These are phyloP conservation scores for Phytoseiulus persimilis DNA, from an alignment of 2,888 invertebrate species.

Conservation along the genomic window DNA sequence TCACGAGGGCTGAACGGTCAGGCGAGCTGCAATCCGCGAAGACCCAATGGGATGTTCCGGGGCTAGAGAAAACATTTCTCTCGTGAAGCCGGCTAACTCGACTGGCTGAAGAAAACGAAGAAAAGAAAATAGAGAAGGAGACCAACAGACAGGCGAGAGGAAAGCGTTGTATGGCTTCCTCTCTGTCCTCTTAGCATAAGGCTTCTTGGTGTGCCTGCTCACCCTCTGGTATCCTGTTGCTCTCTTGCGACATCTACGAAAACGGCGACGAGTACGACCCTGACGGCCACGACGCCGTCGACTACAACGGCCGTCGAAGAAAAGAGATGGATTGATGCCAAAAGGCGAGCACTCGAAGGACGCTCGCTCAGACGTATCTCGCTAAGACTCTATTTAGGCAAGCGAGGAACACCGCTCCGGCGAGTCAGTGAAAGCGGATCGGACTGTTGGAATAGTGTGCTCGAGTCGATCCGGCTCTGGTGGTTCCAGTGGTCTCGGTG, in stretches of 20 bases:
- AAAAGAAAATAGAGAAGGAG: background rate
- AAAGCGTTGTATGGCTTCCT: background rate
- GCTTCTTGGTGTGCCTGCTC: background rate
- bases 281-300: background rate
- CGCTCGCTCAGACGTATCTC: background rate
- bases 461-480: background rate
- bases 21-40: background rate
- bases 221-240: background rate
- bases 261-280: background rate
- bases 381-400: background rate
- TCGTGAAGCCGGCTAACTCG: background rate
- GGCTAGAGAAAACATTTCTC: background rate
- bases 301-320: background rate
- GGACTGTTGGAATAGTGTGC: background rate
- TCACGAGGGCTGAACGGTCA: background rate
- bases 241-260: background rate
- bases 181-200: background rate
- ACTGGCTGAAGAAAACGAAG: background rate
- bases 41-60: background rate
- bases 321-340: background rate
- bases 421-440: background rate
- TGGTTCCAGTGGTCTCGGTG: background rate
- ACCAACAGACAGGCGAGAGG: background rate
- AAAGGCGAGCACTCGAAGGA: background rate
- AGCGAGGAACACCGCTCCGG: background rate